These are phyloP conservation scores for Nebria ingens DNA, from an alignment of 1,140 invertebrate species.

Conservation along the genomic window DNA sequence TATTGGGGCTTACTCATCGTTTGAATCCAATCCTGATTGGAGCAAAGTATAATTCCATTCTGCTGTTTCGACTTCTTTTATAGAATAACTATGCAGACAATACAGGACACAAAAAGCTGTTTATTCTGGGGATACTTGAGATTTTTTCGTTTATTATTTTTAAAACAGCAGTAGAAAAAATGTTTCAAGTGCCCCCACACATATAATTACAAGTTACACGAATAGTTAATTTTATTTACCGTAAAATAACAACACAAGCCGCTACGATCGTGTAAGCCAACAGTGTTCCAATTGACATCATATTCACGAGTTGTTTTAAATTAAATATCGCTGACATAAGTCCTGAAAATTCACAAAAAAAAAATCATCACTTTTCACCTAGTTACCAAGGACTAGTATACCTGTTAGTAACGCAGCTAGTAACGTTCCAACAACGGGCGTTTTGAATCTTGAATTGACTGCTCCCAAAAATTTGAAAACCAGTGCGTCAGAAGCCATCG, in stretches of 20 bases:
- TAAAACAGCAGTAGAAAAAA: too few species aligned
- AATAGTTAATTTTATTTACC: slow-evolving; percentile 35
- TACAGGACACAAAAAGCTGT: too few species aligned
- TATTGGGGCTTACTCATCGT: slow-evolving; percentile 16
- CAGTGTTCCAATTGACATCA: slow-evolving; percentile 84
- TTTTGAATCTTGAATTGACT: slow-evolving; percentile 58
- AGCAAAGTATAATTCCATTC: background rate
- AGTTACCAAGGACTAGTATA: slow-evolving; percentile 23
- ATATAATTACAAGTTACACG: too few species aligned
- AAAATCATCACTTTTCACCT: slow-evolving; percentile 2
- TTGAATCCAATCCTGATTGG: slow-evolving; percentile 13
- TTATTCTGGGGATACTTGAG: too few species aligned
- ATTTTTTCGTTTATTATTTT: too few species aligned
- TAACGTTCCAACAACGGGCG: slow-evolving; percentile 70
- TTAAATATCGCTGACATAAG: slow-evolving; percentile 67
- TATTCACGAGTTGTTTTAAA: slow-evolving; percentile 62
- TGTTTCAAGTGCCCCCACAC: too few species aligned
- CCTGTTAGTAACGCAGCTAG: slow-evolving; percentile 64
- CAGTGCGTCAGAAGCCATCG: slow-evolving; percentile 77
- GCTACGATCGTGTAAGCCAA: slow-evolving; percentile 80
- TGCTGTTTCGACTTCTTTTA: slow-evolving; percentile 10
- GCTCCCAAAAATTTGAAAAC: slow-evolving; percentile 63
- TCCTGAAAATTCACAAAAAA: slow-evolving; percentile 37
- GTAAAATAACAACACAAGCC: slow-evolving; percentile 63
- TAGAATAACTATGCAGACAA: slow-evolving; percentile 15